A percentile compares a stretch with the other conserved stretches of the same genome.
Evolutionary conservation across 2,888 invertebrate species (phyloP).

Genomic region (Limnephilus rhombicus): DNA sequence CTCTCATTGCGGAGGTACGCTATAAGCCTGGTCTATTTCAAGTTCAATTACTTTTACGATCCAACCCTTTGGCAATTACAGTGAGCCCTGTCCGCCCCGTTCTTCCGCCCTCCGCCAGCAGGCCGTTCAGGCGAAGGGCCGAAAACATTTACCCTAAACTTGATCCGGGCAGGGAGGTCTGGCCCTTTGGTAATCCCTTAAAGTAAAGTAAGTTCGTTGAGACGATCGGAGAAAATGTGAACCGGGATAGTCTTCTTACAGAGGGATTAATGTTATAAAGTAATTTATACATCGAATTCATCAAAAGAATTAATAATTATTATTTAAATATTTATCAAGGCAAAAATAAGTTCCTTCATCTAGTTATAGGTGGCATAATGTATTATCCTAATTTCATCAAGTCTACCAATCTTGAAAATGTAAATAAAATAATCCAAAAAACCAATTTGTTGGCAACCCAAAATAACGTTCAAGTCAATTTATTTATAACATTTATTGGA

Average conservation of each 20-base stretch:
- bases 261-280: too few relatives aligned
- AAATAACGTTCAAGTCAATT: neutral
- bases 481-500: too few relatives aligned
- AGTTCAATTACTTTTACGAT: conserved; percentile 61
- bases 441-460: neutral
- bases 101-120: neutral
- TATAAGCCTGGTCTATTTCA: conserved; percentile 38
- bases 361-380: too few relatives aligned
- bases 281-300: neutral
- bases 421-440: neutral
- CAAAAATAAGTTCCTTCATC: neutral
- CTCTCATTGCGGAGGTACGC: conserved; percentile 18
- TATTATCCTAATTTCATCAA: neutral
- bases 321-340: neutral
- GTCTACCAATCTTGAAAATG: neutral
- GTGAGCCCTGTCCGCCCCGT: conserved; percentile 16
- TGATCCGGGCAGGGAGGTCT: neutral
- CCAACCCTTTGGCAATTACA: conserved; percentile 54
- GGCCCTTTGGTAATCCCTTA: neutral
- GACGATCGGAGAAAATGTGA: neutral
- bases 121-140: conserved; percentile 9
- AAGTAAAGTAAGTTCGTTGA: neutral
- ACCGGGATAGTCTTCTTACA: neutral
- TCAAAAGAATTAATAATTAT: too few relatives aligned
- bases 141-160: conserved; percentile 49